These are phyloP conservation scores for Yponomeuta sedellus DNA, from an alignment of 2,888 invertebrate species.

Conservation along the genomic window DNA sequence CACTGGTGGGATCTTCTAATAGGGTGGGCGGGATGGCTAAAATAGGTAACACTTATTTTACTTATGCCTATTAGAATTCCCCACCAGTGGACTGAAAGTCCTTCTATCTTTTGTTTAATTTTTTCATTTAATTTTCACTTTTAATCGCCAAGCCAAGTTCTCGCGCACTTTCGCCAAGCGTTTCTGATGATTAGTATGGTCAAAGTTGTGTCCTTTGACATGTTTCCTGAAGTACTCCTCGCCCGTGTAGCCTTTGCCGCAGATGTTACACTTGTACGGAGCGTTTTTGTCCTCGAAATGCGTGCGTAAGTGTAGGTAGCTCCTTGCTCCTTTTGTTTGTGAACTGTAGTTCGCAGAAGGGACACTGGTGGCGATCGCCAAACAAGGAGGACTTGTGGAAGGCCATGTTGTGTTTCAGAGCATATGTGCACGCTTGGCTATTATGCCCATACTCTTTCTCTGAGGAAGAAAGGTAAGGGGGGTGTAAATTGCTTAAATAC, in stretches of 20 bases:
- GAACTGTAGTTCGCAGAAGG: slow-evolving; percentile 63
- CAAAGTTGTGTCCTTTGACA: slow-evolving; percentile 72
- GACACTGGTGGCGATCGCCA: slow-evolving; percentile 64
- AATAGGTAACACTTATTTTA: too few relatives aligned
- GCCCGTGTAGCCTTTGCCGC: slow-evolving; percentile 72
- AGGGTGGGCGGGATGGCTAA: too few relatives aligned
- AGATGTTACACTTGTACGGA: slow-evolving; percentile 68
- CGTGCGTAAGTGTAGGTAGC: slow-evolving; percentile 59
- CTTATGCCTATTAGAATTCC: too few relatives aligned
- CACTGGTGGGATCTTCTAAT: too few relatives aligned
- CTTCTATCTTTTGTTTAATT: too few relatives aligned
- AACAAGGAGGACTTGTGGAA: slow-evolving; percentile 64
- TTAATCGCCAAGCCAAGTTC: too few relatives aligned
- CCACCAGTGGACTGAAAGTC: too few relatives aligned
- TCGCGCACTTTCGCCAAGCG: slow-evolving; percentile 57
- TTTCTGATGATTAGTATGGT: slow-evolving; percentile 56
- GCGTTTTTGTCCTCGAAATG: slow-evolving; percentile 72
- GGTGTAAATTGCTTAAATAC: too few relatives aligned
- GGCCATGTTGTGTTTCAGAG: slow-evolving; percentile 57
- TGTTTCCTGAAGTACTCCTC: slow-evolving; percentile 68
- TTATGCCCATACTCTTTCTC: too few relatives aligned
- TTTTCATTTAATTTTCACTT: too few relatives aligned
- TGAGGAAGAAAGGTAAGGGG: too few relatives aligned
- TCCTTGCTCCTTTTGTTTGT: slow-evolving; percentile 63
- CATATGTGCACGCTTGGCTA: too few relatives aligned